These are phyloP conservation scores for Dilophus febrilis DNA, from an alignment of 2,888 invertebrate species.

Conservation along the genomic window DNA sequence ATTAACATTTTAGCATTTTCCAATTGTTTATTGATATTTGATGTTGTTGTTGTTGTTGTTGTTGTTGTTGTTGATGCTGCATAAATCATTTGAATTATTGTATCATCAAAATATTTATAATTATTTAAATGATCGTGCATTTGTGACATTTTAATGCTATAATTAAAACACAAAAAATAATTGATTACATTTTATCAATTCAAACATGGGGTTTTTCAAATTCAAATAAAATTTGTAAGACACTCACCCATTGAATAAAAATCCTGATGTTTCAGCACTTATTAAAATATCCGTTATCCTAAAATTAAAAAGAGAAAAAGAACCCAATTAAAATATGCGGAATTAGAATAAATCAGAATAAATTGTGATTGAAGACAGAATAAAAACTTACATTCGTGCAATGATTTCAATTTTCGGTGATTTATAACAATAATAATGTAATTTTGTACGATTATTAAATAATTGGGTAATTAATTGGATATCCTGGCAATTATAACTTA, in stretches of 20 bases:
- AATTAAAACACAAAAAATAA: neutral
- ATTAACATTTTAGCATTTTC: neutral
- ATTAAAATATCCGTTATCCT: constrained; percentile 17
- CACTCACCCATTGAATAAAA: constrained; percentile 1
- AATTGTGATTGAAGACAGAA: constrained; percentile 30
- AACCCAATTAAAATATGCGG: too few relatives aligned
- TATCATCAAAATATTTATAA: constrained; percentile 1
- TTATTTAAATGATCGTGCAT: neutral
- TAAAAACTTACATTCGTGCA: constrained; percentile 32
- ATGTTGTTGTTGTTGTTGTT: too few relatives aligned
- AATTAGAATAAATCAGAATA: constrained; percentile 34
- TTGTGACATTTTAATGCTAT: neutral
- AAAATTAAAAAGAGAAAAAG: constrained; percentile 28
- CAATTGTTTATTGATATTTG: neutral
- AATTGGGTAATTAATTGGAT: too few relatives aligned
- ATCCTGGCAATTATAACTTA: too few relatives aligned
- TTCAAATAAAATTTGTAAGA: neutral
- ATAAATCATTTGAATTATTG: neutral
- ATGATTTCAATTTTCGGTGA: constrained; percentile 30
- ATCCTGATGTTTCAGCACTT: constrained; percentile 10
- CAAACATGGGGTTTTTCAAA: too few relatives aligned
- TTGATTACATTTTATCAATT: neutral
- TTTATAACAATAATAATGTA: constrained; percentile 30
- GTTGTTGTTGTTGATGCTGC: too few relatives aligned
- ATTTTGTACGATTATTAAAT: neutral